Percentiles rank a stretch among this genome's conserved stretches.
Conservation (phyloP, 2,113 vertebrate species). For the Theristicus caerulescens region DNA sequence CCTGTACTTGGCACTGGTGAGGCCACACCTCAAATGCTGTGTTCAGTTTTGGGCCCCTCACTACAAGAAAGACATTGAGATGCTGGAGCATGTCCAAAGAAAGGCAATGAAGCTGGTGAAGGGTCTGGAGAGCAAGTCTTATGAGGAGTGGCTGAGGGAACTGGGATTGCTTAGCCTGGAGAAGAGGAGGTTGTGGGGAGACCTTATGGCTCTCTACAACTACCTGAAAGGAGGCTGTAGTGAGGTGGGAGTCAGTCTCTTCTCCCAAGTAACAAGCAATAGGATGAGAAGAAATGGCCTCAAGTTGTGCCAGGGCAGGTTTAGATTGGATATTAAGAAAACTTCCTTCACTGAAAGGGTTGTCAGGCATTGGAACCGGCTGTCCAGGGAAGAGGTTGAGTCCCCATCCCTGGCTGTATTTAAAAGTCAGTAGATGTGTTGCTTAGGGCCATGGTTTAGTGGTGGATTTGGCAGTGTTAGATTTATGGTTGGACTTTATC, state of each 20-base stretch:
- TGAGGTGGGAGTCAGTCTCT: background rate
- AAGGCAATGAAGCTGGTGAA: background rate
- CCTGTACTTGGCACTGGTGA: background rate
- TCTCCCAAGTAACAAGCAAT: background rate
- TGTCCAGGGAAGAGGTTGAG: background rate
- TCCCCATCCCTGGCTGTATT: background rate
- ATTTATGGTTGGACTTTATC: background rate
- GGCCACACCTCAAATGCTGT: background rate
- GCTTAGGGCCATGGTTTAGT: background rate
- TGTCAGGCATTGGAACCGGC: too few relatives aligned
- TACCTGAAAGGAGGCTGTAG: too few relatives aligned
- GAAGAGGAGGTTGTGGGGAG: background rate
- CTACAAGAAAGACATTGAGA: background rate
- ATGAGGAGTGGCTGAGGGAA: background rate
- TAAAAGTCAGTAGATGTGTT: background rate
- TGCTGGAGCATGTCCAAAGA: background rate
- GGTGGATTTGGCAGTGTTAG: background rate
- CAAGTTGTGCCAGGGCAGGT: accelerated
- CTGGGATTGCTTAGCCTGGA: background rate
- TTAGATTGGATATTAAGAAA: background rate
- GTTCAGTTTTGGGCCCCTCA: background rate
- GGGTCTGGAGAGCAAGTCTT: background rate
- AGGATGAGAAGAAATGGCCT: background rate
- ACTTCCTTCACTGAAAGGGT: background rate
- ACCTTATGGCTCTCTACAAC: background rate